These are phyloP conservation scores for Adelges cooleyi DNA, from an alignment of 1,140 invertebrate genomes.

Conservation along the genomic window DNA sequence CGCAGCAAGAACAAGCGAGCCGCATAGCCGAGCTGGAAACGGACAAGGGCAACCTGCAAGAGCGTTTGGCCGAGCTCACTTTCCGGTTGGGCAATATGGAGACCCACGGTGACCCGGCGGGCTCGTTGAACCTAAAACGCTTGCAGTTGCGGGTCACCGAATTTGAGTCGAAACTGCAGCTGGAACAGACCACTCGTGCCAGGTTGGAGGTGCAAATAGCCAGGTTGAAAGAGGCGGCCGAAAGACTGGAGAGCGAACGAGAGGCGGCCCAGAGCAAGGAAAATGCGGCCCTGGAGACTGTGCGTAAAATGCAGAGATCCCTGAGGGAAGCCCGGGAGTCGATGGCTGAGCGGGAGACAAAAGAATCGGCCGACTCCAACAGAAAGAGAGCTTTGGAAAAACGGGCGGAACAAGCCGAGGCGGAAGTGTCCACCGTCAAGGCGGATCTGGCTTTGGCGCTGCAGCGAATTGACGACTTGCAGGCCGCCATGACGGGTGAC, in stretches of 20 bases:
- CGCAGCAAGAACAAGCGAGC: conserved; percentile 64
- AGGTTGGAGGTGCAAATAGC: conserved; percentile 70
- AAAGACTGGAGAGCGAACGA: conserved; percentile 63
- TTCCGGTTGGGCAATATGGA: conserved; percentile 65
- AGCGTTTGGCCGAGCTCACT: conserved; percentile 62
- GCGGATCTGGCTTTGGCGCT: conserved; percentile 67
- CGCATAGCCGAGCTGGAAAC: conserved; percentile 65
- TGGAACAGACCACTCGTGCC: conserved; percentile 72
- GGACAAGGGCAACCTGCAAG: conserved; percentile 61
- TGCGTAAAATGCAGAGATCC: conserved; percentile 55
- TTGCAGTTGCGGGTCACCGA: conserved; percentile 74
- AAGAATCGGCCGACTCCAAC: conserved; percentile 58
- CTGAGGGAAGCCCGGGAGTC: conserved; percentile 62
- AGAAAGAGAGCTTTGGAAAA: conserved; percentile 58
- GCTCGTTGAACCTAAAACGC: conserved; percentile 52
- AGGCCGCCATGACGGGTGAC: conserved; percentile 68
- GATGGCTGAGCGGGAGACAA: conserved; percentile 47
- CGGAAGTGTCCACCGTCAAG: conserved; percentile 47
- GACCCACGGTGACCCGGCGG: conserved; percentile 61
- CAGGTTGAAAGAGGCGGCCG: conserved; percentile 70
- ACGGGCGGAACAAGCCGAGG: conserved; percentile 51
- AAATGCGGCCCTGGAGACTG: conserved; percentile 58
- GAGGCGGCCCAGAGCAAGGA: conserved; percentile 57
- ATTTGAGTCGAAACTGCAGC: conserved; percentile 74
- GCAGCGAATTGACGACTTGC: conserved; percentile 71